Conservation (phyloP, 1,140 invertebrate species). For the Drosophila orosa region DNA sequence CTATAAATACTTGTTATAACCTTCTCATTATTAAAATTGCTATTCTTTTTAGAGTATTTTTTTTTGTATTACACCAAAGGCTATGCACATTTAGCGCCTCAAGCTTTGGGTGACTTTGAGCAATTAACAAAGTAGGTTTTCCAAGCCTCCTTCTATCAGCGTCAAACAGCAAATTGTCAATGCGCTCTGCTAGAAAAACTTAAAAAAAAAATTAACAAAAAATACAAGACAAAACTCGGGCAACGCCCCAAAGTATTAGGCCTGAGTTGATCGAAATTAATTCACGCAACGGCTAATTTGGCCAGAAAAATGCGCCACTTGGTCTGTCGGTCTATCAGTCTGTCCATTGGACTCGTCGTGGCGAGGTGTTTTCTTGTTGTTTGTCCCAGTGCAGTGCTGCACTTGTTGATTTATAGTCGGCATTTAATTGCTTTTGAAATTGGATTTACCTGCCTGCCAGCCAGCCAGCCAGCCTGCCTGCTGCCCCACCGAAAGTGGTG, state of each 20-base stretch:
- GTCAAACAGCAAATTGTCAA: slow-evolving; percentile 64
- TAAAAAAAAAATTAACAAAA: not conserved
- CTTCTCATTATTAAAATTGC: not conserved
- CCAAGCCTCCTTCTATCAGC: slow-evolving; percentile 51
- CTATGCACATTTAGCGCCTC: slow-evolving; percentile 29
- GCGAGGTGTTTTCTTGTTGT: slow-evolving; percentile 72
- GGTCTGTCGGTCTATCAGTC: slow-evolving; percentile 36
- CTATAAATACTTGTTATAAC: not conserved
- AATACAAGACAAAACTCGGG: slow-evolving; percentile 27
- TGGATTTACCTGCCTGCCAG: slow-evolving; percentile 61
- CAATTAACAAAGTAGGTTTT: slow-evolving; percentile 42
- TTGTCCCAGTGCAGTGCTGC: slow-evolving; percentile 63
- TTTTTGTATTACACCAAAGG: slow-evolving; percentile 11
- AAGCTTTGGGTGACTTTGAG: slow-evolving; percentile 50
- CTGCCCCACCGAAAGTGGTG: slow-evolving; percentile 4
- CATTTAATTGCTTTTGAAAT: slow-evolving; percentile 83
- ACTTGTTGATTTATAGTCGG: slow-evolving; percentile 81
- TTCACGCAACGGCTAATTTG: slow-evolving; percentile 75
- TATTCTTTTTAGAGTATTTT: slow-evolving; percentile 11
- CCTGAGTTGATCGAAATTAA: slow-evolving; percentile 62
- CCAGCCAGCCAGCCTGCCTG: slow-evolving; percentile 4
- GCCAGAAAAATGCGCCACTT: slow-evolving; percentile 52
- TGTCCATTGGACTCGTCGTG: slow-evolving; percentile 10
- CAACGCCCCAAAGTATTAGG: slow-evolving; percentile 49
- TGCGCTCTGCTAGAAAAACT: slow-evolving; percentile 23